These are phyloP conservation scores for Larimichthys polyactis DNA, from an alignment of 2,113 vertebrate species.

Conservation along the genomic window DNA sequence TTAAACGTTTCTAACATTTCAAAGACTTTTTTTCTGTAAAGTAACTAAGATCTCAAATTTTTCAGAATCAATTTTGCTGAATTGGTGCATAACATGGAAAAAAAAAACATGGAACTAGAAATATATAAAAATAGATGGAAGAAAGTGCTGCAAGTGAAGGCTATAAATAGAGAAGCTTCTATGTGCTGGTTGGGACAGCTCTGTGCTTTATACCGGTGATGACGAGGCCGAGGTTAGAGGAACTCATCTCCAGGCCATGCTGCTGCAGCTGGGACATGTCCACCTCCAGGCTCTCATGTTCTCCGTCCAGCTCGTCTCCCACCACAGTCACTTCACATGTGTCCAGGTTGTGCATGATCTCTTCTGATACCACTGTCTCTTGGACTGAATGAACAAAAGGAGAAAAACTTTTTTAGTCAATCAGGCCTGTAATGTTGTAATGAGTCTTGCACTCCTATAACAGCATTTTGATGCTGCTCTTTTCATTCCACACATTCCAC, in stretches of 20 bases:
- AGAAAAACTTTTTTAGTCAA: neutral
- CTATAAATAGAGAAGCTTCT: neutral
- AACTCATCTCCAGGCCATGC: slow-evolving; percentile 92
- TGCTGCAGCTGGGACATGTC: slow-evolving; percentile 90
- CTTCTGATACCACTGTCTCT: slow-evolving; percentile 97
- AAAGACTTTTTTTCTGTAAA: neutral
- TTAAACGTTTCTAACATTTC: neutral
- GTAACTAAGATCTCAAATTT: neutral
- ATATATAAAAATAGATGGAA: too few relatives aligned
- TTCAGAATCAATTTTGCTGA: neutral
- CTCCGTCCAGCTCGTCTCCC: slow-evolving; percentile 92
- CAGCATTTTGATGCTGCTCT: too few relatives aligned
- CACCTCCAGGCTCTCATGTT: slow-evolving; percentile 94
- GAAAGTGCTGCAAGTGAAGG: too few relatives aligned
- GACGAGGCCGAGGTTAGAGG: slow-evolving; percentile 90
- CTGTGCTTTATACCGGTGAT: slow-evolving; percentile 87
- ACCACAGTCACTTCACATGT: slow-evolving; percentile 92
- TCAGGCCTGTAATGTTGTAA: neutral
- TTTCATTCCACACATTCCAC: too few relatives aligned
- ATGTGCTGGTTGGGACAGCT: neutral
- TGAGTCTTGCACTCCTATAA: too few relatives aligned
- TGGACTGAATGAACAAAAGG: slow-evolving; percentile 86
- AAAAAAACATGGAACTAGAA: too few relatives aligned
- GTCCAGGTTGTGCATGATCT: slow-evolving; percentile 98
- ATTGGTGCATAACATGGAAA: too few relatives aligned